Percentiles rank a stretch among this genome's conserved stretches.
Evolutionary conservation across 2,888 invertebrate species (phyloP).

Genomic region (Tipula confusa): DNA sequence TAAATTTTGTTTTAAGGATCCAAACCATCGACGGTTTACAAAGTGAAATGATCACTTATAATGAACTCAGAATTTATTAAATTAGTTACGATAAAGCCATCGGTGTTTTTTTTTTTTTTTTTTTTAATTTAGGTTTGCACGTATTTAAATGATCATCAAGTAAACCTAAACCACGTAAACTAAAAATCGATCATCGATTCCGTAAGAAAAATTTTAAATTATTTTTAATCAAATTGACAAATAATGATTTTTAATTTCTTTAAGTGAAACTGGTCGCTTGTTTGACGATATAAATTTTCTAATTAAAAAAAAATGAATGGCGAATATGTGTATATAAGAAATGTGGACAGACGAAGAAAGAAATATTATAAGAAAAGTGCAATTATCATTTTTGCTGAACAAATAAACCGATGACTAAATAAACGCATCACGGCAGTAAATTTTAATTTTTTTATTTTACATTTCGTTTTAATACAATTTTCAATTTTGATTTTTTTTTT

Average conservation of each 20-base stretch:
- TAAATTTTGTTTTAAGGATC: too few species aligned
- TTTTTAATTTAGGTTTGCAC: too few species aligned
- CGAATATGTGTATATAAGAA: neutral
- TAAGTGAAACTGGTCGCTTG: neutral
- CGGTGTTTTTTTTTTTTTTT: too few species aligned
- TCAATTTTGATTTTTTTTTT: neutral
- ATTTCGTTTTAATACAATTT: neutral
- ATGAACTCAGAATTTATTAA: too few species aligned
- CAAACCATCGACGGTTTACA: too few species aligned
- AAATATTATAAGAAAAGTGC: constrained; percentile 15
- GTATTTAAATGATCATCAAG: too few species aligned
- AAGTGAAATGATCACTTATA: too few species aligned
- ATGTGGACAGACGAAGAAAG: neutral
- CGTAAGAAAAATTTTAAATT: too few species aligned
- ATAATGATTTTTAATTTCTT: neutral
- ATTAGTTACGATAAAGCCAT: too few species aligned
- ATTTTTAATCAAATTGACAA: neutral
- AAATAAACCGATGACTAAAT: neutral
- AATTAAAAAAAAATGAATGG: too few species aligned
- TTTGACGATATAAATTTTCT: neutral
- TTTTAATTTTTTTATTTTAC: neutral
- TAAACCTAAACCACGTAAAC: too few species aligned
- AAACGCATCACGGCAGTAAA: constrained; percentile 21
- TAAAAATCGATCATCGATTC: too few species aligned
- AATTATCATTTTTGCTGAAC: neutral